phyloP scores from a whole-genome alignment of 1,140 invertebrate genomes.

The Drosophila bifasciata region DNA sequence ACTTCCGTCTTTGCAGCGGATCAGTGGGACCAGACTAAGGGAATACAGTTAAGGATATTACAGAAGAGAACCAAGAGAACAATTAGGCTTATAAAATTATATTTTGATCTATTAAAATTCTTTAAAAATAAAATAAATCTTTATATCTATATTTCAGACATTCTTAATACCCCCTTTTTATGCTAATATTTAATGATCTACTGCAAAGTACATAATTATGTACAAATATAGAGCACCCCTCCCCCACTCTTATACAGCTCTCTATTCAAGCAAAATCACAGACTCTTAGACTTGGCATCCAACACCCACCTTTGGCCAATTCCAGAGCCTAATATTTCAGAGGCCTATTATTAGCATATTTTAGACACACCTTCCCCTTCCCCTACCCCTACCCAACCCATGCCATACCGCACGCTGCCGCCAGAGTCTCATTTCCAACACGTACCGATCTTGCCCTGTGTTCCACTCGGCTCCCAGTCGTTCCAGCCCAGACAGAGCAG shows the following conservation, averaged over 20 bases:
- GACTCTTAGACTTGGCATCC: background rate
- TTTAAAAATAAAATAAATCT: too few species aligned
- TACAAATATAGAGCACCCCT: too few species aligned
- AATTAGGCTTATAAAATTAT: too few species aligned
- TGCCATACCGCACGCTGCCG: too few species aligned
- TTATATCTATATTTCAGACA: too few species aligned
- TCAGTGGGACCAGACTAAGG: slow-evolving; percentile 1
- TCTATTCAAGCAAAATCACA: too few species aligned
- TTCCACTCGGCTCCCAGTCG: slow-evolving; percentile 11
- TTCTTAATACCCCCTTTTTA: too few species aligned
- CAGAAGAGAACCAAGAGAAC: too few species aligned
- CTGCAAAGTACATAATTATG: too few species aligned
- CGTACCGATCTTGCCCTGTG: slow-evolving; percentile 10
- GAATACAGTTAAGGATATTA: too few species aligned
- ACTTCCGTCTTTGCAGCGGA: slow-evolving; percentile 47
- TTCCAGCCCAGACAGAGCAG: slow-evolving; percentile 20
- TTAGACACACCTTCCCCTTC: slow-evolving; percentile 10
- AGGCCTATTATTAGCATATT: slow-evolving; percentile 63
- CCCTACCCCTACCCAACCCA: background rate
- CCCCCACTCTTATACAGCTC: background rate
- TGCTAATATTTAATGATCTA: too few species aligned
- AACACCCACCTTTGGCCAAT: slow-evolving; percentile 24
- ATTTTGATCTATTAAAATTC: too few species aligned
- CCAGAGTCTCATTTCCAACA: slow-evolving; percentile 45
- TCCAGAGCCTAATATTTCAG: slow-evolving; percentile 42